A percentile compares a stretch with the other conserved stretches of the same genome.
Conservation (phyloP, 2,888 invertebrate genomes). For the Dynastes maya region DNA sequence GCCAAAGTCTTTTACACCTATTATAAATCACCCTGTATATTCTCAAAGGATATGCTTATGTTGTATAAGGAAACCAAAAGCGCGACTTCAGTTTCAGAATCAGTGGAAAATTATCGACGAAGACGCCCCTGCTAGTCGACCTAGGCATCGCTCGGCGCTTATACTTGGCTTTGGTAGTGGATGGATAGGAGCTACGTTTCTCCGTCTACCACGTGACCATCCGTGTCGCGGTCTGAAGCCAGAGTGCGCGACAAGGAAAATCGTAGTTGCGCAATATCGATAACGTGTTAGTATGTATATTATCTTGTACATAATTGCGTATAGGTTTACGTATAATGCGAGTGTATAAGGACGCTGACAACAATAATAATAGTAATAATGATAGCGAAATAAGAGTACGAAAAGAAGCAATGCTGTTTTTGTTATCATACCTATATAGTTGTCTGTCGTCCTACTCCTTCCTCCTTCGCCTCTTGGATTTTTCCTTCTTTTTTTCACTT, state of each 20-base stretch:
- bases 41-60: no score
- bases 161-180: no score
- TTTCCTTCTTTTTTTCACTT: no score
- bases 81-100: no score
- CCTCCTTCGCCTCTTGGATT: no score
- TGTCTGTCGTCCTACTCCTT: no score
- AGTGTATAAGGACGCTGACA: not conserved
- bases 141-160: not conserved
- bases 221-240: conserved; percentile 7
- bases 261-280: conserved; percentile 42
- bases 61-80: no score
- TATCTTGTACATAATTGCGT: not conserved
- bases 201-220: conserved; percentile 29
- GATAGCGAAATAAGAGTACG: not conserved
- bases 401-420: not conserved
- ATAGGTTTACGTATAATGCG: not conserved
- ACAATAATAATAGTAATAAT: not conserved
- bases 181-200: no score
- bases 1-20: no score
- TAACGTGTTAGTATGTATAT: not conserved
- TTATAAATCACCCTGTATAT: no score
- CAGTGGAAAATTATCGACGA: not conserved
- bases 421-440: not conserved
- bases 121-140: conserved; percentile 13
- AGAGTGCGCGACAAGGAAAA: conserved; percentile 24